Conservation (phyloP, 2,113 vertebrate species). For the Elachura formosa region DNA sequence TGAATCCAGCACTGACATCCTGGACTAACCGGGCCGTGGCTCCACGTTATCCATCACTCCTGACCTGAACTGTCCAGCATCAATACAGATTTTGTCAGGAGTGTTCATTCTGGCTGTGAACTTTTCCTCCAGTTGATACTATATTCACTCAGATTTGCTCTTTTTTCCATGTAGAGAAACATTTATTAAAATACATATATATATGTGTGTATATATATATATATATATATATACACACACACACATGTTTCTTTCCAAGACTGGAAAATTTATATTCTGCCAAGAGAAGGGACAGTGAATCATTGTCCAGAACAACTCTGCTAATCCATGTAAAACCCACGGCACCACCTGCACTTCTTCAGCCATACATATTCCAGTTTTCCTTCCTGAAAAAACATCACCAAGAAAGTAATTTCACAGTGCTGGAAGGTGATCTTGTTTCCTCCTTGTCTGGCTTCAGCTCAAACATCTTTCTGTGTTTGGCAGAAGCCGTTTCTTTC, state of each 20-base stretch:
- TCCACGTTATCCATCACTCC: neutral
- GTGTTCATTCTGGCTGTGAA: neutral
- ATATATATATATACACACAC: neutral
- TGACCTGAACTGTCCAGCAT: neutral
- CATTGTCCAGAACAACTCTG: conserved; percentile 53
- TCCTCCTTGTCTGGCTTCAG: conserved; percentile 67
- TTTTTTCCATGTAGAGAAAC: conserved; percentile 43
- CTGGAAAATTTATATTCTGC: conserved; percentile 45
- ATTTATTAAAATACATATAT: neutral
- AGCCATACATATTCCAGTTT: conserved; percentile 34
- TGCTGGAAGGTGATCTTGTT: conserved; percentile 67
- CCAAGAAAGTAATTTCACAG: conserved; percentile 30
- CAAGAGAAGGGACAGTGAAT: conserved; percentile 62
- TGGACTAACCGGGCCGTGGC: neutral
- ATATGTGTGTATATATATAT: neutral
- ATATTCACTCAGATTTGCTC: conserved; percentile 1
- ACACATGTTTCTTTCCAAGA: conserved; percentile 6
- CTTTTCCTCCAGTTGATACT: neutral
- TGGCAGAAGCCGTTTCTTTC: conserved; percentile 65
- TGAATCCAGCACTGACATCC: neutral
- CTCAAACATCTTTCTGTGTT: conserved; percentile 69
- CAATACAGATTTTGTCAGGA: neutral
- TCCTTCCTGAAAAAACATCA: conserved; percentile 60
- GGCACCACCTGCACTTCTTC: conserved; percentile 60
- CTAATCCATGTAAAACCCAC: conserved; percentile 31